Percentiles rank a stretch among this genome's conserved stretches.
Evolutionary conservation across 2,797 vertebrate genomes (phyloP).

Genomic region (Uromys caudimaculatus): DNA sequence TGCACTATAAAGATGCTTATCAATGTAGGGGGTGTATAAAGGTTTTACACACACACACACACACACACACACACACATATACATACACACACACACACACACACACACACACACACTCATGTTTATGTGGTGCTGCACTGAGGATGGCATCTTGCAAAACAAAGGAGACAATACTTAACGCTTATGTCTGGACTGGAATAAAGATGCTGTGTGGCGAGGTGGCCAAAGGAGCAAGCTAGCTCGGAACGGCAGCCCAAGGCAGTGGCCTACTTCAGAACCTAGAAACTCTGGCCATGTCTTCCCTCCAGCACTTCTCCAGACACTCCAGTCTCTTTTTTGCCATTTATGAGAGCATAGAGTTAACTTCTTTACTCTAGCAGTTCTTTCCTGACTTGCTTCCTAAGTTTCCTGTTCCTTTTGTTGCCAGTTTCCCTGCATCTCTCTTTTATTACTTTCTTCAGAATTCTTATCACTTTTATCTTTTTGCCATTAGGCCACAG

Average conservation of each 20-base stretch:
- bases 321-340: neutral
- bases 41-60: neutral
- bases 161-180: neutral
- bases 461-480: neutral
- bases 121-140: neutral
- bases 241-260: neutral
- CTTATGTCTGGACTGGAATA: neutral
- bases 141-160: neutral
- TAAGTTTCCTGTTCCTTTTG: neutral
- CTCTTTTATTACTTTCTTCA: conserved; percentile 36
- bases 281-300: neutral
- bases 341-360: neutral
- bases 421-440: neutral
- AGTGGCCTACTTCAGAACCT: neutral
- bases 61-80: too few species aligned
- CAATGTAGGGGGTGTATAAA: neutral
- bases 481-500: neutral
- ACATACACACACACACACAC: neutral
- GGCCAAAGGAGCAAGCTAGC: neutral
- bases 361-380: neutral
- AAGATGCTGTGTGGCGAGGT: neutral
- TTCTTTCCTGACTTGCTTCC: neutral
- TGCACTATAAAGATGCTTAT: neutral
- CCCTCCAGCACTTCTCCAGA: neutral
- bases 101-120: neutral